These are phyloP conservation scores for Aphelinus atriplicis DNA, from an alignment of 1,140 invertebrate species.

Conservation along the genomic window DNA sequence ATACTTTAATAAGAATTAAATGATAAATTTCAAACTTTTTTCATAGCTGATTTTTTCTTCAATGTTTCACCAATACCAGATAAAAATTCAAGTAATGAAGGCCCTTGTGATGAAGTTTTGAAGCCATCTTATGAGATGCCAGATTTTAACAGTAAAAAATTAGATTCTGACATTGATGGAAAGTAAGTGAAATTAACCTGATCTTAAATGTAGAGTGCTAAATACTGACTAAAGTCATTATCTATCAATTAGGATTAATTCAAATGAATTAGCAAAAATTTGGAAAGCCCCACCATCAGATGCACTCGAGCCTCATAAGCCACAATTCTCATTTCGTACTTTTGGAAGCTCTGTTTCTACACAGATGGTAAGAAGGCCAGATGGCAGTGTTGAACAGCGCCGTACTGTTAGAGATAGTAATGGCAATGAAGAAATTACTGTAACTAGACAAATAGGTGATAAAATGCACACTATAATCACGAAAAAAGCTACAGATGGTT, in stretches of 20 bases:
- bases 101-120: conserved; percentile 62
- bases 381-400: conserved; percentile 65
- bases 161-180: conserved; percentile 67
- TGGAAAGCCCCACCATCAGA: conserved; percentile 50
- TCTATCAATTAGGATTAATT: conserved; percentile 53
- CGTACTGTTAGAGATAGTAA: conserved; percentile 63
- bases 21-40: too few species aligned
- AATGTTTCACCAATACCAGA: conserved; percentile 27
- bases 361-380: conserved; percentile 55
- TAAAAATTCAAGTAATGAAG: conserved; percentile 32
- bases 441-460: conserved; percentile 62
- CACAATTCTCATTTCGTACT: conserved; percentile 38
- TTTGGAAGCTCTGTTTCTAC: conserved; percentile 56
- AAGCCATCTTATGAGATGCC: conserved; percentile 50
- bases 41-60: not conserved
- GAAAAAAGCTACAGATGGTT: conserved; percentile 62
- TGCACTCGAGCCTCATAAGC: not conserved
- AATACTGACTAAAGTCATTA: not conserved
- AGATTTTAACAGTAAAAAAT: conserved; percentile 45
- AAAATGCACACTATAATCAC: conserved; percentile 62
- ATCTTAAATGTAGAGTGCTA: not conserved
- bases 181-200: conserved; percentile 56
- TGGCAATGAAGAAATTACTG: conserved; percentile 65
- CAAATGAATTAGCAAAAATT: conserved; percentile 56
- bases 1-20: too few species aligned